phyloP scores from a whole-genome alignment of 2,888 invertebrate species.

The Steromphala cineraria region DNA sequence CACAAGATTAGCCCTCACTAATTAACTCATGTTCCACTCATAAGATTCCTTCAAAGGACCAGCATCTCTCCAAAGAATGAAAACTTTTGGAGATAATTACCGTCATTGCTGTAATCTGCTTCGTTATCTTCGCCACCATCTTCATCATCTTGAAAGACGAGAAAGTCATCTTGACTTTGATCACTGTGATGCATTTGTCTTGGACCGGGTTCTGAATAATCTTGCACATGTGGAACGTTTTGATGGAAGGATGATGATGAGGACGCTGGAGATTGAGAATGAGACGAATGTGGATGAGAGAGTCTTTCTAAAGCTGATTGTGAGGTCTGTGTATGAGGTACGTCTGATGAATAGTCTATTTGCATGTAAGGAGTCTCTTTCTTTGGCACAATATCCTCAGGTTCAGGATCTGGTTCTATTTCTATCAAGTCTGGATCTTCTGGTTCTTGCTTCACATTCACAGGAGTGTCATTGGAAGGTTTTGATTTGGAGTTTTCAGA shows the following conservation, averaged over 20 bases:
- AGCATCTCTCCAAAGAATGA: no score
- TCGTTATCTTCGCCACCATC: constrained; percentile 2
- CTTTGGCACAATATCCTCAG: neutral
- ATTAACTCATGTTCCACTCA: no score
- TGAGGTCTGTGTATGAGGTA: constrained; percentile 12
- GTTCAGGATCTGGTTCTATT: constrained; percentile 6
- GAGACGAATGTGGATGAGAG: constrained; percentile 3
- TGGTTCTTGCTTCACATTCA: constrained; percentile 14
- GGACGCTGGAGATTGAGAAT: constrained; percentile 9
- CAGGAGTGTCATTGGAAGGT: neutral
- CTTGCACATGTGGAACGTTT: constrained; percentile 15
- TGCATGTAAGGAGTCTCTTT: constrained; percentile 17
- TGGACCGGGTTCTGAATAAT: constrained; percentile 2
- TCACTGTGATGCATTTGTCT: neutral
- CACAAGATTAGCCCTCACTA: no score
- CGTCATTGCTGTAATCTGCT: constrained; percentile 17
- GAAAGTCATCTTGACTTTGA: constrained; percentile 15
- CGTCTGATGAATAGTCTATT: constrained; percentile 13
- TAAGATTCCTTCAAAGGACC: no score
- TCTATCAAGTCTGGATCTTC: constrained; percentile 17
- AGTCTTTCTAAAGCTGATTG: constrained; percentile 2
- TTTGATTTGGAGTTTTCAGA: neutral
- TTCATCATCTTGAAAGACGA: constrained; percentile 3
- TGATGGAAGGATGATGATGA: constrained; percentile 16
- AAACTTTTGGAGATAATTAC: neutral